Evolutionary conservation across 2,888 invertebrate species (phyloP).

Genomic region (Drosophila engyochracea): DNA sequence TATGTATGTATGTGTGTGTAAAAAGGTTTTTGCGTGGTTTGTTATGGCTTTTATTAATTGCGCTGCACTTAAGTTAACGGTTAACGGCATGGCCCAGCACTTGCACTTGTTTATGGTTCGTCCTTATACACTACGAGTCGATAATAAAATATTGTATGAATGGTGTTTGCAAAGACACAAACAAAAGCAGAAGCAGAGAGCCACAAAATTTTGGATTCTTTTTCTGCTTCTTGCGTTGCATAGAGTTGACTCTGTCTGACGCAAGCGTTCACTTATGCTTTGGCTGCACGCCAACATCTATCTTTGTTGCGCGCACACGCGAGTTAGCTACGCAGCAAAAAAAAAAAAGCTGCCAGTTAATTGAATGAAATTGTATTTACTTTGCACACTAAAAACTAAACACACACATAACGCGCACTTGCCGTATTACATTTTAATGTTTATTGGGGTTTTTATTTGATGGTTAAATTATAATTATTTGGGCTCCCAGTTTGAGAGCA

Average conservation of each 20-base stretch:
- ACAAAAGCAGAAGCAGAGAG: constrained; percentile 76
- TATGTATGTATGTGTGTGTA: constrained; percentile 4
- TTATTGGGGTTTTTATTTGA: constrained; percentile 30
- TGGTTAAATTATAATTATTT: constrained; percentile 41
- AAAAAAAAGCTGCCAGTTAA: constrained; percentile 61
- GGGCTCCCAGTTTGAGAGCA: constrained; percentile 54
- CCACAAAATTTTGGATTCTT: constrained; percentile 75
- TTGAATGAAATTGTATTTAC: constrained; percentile 63
- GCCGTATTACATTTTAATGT: constrained; percentile 51
- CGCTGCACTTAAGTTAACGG: constrained; percentile 24
- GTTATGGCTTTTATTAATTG: constrained; percentile 50
- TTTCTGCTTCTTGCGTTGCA: constrained; percentile 62
- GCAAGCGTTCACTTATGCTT: constrained; percentile 53
- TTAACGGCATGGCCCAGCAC: constrained; percentile 8
- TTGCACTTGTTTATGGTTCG: constrained; percentile 34
- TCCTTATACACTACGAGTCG: constrained; percentile 23
- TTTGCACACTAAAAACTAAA: constrained; percentile 44
- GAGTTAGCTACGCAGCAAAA: constrained; percentile 64
- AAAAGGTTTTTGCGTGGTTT: constrained; percentile 49
- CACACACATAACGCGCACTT: constrained; percentile 23
- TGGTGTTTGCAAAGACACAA: constrained; percentile 72
- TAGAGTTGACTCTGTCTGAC: constrained; percentile 58
- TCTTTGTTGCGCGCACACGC: constrained; percentile 61
- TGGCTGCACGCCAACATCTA: constrained; percentile 57
- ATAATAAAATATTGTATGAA: constrained; percentile 71